A percentile compares a stretch with the other conserved stretches of the same genome.
Evolutionary conservation across 1,140 invertebrate genomes (phyloP).

Genomic region (Platorchestia sp.): DNA sequence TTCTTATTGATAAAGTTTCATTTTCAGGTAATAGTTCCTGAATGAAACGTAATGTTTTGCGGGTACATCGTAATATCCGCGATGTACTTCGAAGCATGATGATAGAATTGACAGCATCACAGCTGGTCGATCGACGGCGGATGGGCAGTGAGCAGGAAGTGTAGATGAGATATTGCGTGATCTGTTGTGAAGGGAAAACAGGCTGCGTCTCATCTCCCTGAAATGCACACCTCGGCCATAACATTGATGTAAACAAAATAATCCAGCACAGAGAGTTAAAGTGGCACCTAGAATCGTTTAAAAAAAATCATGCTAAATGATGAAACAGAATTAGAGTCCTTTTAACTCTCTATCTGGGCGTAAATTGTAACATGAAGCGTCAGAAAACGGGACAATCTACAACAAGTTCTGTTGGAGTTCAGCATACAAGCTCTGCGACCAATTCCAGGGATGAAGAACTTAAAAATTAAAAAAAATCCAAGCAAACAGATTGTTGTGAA

Average conservation of each 20-base stretch:
- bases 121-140: not conserved
- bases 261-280: not conserved
- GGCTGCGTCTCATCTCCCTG: not conserved
- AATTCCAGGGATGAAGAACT: too few species aligned
- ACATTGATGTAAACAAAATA: not conserved
- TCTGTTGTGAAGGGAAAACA: not conserved
- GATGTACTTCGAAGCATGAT: not conserved
- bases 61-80: not conserved
- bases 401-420: not conserved
- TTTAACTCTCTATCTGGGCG: not conserved
- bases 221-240: not conserved
- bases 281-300: not conserved
- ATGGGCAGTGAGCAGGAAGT: not conserved
- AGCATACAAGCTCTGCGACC: too few species aligned
- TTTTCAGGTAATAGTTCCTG: not conserved
- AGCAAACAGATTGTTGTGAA: too few species aligned
- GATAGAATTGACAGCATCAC: not conserved
- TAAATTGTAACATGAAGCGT: not conserved
- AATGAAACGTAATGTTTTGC: not conserved
- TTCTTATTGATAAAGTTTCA: not conserved
- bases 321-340: not conserved
- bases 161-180: not conserved
- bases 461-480: too few species aligned
- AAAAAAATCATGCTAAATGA: not conserved
- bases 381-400: not conserved